Conservation (phyloP, 2,113 vertebrate species). For the Halichoeres trimaculatus region DNA sequence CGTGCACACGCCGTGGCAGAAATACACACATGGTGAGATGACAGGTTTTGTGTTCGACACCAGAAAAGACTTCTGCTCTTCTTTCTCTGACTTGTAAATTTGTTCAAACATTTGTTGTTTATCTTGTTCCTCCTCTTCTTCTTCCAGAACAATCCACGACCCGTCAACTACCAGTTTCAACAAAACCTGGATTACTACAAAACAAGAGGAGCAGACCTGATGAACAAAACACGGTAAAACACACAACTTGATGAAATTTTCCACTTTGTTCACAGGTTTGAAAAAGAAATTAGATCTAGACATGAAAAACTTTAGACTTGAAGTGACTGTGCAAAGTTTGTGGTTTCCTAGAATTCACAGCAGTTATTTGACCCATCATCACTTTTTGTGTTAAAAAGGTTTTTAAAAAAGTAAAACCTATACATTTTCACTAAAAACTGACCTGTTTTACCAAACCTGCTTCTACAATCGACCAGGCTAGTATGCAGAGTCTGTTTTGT, state of each 20-base stretch:
- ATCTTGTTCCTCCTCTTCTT: conserved; percentile 1
- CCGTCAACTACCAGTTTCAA: conserved; percentile 95
- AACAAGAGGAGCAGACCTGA: conserved; percentile 93
- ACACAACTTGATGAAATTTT: not conserved
- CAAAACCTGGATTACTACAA: conserved; percentile 99
- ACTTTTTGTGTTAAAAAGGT: no score
- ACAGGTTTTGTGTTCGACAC: not conserved
- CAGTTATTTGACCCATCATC: no score
- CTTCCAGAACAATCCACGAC: conserved; percentile 91
- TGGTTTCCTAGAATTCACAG: no score
- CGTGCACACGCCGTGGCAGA: not conserved
- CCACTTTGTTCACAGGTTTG: not conserved
- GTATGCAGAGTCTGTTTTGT: not conserved
- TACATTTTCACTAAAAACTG: no score
- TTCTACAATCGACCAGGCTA: not conserved
- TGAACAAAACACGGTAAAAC: conserved; percentile 92
- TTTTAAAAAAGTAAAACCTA: no score
- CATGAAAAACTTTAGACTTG: not conserved
- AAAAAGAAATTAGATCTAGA: not conserved
- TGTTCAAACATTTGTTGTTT: not conserved
- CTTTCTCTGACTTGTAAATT: not conserved
- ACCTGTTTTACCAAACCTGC: not conserved
- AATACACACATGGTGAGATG: not conserved
- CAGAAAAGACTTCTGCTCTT: not conserved
- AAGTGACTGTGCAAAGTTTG: not conserved